These are phyloP conservation scores for Psittacula echo DNA, from an alignment of 2,797 vertebrate genomes.

Conservation along the genomic window DNA sequence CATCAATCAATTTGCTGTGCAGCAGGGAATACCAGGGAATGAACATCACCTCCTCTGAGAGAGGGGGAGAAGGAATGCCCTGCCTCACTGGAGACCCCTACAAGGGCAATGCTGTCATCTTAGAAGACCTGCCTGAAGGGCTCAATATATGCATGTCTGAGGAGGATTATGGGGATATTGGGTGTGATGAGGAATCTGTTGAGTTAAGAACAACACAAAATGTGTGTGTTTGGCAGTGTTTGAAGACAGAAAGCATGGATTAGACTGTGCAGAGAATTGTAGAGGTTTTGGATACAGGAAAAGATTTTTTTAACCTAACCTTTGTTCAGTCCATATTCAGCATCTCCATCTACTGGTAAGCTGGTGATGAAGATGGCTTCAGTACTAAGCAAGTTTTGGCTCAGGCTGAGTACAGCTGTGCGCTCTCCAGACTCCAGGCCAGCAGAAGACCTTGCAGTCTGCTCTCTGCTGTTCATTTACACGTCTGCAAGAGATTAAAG, in stretches of 20 bases:
- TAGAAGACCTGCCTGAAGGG: background rate
- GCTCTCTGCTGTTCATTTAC: background rate
- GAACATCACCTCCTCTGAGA: background rate
- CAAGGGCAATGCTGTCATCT: background rate
- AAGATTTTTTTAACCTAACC: background rate
- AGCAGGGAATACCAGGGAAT: background rate
- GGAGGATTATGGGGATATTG: background rate
- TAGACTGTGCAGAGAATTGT: background rate
- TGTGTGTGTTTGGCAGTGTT: background rate
- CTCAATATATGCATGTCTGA: background rate
- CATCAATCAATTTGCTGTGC: rapidly evolving
- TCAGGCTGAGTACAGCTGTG: background rate
- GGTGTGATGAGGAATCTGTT: background rate
- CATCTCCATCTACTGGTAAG: background rate
- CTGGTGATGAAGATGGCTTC: background rate
- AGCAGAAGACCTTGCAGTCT: background rate
- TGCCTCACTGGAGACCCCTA: background rate
- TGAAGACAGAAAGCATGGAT: background rate
- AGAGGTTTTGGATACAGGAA: background rate
- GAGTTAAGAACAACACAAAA: background rate
- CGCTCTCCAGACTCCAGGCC: background rate
- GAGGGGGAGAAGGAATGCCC: background rate
- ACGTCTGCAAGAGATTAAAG: background rate
- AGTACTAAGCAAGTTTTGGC: background rate
- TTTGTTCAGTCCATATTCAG: background rate